A percentile compares a stretch with the other conserved stretches of the same genome.
Evolutionary conservation across 2,113 vertebrate species (phyloP).

Genomic region (Pavo muticus): DNA sequence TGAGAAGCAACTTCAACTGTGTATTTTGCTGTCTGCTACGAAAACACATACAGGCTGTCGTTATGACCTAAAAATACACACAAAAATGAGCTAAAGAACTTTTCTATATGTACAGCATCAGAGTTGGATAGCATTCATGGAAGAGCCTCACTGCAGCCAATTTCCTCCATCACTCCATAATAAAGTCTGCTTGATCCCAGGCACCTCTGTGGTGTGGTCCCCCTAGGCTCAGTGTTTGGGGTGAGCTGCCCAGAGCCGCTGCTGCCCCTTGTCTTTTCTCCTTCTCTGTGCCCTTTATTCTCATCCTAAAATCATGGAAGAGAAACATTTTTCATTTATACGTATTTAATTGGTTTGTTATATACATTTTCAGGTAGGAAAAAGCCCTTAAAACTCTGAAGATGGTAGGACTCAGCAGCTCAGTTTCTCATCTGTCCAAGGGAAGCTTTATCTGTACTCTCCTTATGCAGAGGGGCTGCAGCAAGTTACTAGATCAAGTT

Average conservation of each 20-base stretch:
- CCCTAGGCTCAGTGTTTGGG: not conserved
- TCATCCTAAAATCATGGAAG: not conserved
- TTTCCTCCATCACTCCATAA: accelerated
- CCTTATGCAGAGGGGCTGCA: not conserved
- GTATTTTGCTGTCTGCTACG: not conserved
- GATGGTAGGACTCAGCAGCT: not conserved
- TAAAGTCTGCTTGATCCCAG: not conserved
- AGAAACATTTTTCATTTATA: not conserved
- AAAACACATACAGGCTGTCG: not conserved
- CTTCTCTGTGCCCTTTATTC: not conserved
- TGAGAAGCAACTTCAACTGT: not conserved
- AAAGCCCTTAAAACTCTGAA: not conserved
- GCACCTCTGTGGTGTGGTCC: not conserved
- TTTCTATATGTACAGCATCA: accelerated
- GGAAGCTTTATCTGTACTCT: not conserved
- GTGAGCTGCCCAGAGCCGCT: not conserved
- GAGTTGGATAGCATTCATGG: not conserved
- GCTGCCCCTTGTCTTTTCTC: not conserved
- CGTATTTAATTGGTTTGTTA: not conserved
- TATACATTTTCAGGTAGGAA: not conserved
- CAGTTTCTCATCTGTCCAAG: not conserved
- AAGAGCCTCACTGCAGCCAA: not conserved
- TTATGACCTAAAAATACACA: not conserved
- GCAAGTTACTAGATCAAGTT: not conserved
- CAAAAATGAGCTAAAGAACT: not conserved